Conservation (phyloP, 2,888 invertebrate species). For the Agrotis puta region DNA sequence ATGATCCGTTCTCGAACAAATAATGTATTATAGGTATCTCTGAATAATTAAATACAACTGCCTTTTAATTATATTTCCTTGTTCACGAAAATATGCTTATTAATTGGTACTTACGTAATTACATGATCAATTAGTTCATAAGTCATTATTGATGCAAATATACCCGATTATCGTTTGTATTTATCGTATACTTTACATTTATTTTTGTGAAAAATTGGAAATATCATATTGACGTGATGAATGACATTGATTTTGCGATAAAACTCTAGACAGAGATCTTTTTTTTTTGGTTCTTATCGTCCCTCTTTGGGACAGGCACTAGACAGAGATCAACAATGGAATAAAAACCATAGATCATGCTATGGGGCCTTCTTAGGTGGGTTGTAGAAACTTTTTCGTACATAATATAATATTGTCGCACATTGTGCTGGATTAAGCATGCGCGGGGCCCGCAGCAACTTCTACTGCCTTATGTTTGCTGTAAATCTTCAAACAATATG, state of each 20-base stretch:
- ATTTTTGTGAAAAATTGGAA: constrained; percentile 11
- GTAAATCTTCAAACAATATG: too few species aligned
- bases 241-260: constrained; percentile 23
- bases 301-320: too few species aligned
- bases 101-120: constrained; percentile 19
- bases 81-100: background rate
- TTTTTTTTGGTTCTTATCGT: too few species aligned
- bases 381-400: too few species aligned
- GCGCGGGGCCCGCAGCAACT: too few species aligned
- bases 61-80: background rate
- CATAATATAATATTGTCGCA: too few species aligned
- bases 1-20: too few species aligned
- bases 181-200: background rate
- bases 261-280: background rate
- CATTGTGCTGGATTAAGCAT: too few species aligned
- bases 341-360: background rate
- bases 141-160: constrained; percentile 16
- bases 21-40: too few species aligned
- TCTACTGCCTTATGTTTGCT: too few species aligned
- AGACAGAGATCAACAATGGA: background rate
- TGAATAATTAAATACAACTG: background rate
- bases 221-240: constrained; percentile 39
- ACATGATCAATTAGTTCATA: constrained; percentile 33
- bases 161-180: background rate
- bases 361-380: too few species aligned